phyloP scores from a whole-genome alignment of 2,888 invertebrate species.

The Acronicta aceris region DNA sequence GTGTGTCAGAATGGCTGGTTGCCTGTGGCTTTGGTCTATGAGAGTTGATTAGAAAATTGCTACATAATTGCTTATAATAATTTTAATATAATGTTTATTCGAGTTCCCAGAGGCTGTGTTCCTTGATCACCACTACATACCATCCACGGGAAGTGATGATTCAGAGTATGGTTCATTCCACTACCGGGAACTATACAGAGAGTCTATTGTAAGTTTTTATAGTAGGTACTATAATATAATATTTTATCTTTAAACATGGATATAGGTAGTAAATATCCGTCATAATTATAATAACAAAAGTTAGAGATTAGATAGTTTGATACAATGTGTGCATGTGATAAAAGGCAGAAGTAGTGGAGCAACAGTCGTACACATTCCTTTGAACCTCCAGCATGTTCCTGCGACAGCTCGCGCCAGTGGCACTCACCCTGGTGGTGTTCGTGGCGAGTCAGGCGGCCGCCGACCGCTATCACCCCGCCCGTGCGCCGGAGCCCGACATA shows the following conservation, averaged over 20 bases:
- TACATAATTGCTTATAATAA: too few relatives aligned
- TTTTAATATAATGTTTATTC: too few relatives aligned
- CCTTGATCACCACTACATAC: too few relatives aligned
- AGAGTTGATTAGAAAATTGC: too few relatives aligned
- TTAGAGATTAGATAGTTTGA: conserved; percentile 20
- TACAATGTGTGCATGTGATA: conserved; percentile 5
- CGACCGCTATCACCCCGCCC: conserved; percentile 1
- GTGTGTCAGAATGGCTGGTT: too few relatives aligned
- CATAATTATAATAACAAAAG: conserved; percentile 2
- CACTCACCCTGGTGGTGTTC: conserved; percentile 6
- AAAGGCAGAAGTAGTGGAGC: conserved; percentile 1
- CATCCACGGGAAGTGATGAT: too few relatives aligned
- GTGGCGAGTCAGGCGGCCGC: conserved; percentile 33
- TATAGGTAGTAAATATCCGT: neutral
- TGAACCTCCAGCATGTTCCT: conserved; percentile 12
- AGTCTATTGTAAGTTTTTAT: too few relatives aligned
- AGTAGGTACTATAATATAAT: too few relatives aligned
- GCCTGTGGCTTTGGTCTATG: too few relatives aligned
- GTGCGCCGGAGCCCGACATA: conserved; percentile 29
- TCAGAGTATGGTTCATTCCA: too few relatives aligned
- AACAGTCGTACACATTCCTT: conserved; percentile 8
- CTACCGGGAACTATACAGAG: too few relatives aligned
- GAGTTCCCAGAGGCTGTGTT: too few relatives aligned
- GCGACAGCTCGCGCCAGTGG: conserved; percentile 10
- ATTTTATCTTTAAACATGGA: neutral